Percentiles rank a stretch among this genome's conserved stretches.
These are phyloP conservation scores for Oreotrochilus melanogaster DNA, from an alignment of 2,113 vertebrate genomes.

Conservation along the genomic window DNA sequence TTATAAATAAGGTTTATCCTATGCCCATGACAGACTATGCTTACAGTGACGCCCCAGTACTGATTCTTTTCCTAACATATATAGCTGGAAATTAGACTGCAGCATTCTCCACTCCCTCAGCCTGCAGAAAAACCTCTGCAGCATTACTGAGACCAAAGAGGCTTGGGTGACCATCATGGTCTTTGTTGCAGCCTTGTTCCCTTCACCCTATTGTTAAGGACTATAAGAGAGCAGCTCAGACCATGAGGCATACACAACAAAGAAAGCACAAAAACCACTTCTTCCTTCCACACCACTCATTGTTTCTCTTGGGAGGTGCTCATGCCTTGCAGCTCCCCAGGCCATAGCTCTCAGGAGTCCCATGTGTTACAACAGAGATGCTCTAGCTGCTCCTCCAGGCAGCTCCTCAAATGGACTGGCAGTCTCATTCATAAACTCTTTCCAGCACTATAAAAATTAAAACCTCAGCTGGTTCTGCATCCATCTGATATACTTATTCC, in stretches of 20 bases:
- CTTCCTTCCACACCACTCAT: background rate
- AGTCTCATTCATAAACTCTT: background rate
- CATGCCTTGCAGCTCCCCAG: background rate
- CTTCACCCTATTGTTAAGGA: background rate
- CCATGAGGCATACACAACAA: background rate
- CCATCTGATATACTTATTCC: slow-evolving; percentile 33
- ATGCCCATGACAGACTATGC: fast-evolving
- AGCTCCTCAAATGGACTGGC: background rate
- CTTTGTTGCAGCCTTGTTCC: fast-evolving
- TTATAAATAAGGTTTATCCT: background rate
- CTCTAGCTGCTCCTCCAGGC: background rate
- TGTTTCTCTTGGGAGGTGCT: background rate
- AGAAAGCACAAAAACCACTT: background rate
- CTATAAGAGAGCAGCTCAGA: background rate
- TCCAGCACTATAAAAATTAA: slow-evolving; percentile 36
- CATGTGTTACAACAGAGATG: background rate
- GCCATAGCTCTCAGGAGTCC: background rate
- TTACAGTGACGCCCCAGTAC: background rate
- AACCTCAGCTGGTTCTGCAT: slow-evolving; percentile 31
- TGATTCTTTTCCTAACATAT: background rate
- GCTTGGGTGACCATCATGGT: fast-evolving
- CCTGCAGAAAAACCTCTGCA: background rate
- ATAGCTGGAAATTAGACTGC: background rate
- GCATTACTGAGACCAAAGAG: background rate
- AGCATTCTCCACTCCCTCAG: background rate